These are phyloP conservation scores for Patiria pectinifera DNA, from an alignment of 53 echinoderm and acorn worm genomes.

Conservation along the genomic window DNA sequence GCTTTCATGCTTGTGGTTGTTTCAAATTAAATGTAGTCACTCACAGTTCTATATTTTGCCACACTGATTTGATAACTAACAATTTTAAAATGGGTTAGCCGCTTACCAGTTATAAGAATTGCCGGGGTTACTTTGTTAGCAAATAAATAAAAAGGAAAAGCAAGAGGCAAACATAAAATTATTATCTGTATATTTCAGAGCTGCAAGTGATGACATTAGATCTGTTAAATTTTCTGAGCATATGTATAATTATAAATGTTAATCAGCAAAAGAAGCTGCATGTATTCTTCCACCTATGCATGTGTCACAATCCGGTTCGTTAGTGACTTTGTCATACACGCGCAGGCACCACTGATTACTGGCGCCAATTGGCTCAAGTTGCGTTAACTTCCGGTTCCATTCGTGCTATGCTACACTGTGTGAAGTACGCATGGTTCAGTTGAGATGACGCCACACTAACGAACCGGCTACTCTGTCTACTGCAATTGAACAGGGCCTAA, in stretches of 20 bases:
- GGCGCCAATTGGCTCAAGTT: no score
- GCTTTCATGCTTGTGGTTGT: background rate
- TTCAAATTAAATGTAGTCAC: background rate
- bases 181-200: background rate
- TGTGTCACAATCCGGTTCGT: no score
- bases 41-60: background rate
- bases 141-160: slow-evolving; percentile 12
- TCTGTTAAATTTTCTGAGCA: background rate
- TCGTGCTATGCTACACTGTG: no score
- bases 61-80: background rate
- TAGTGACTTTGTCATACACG: no score
- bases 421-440: no score
- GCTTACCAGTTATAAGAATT: slow-evolving; percentile 57
- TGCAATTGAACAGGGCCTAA: no score
- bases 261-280: background rate
- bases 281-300: no score
- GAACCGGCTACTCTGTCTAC: no score
- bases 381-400: no score
- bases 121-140: slow-evolving; percentile 62
- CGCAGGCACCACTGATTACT: no score
- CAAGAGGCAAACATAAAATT: background rate
- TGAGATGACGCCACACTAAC: no score
- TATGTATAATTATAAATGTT: background rate
- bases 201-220: background rate
- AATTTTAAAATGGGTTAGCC: background rate